phyloP scores from a whole-genome alignment of 2,888 invertebrate species.

The Steinernema hermaphroditum region DNA sequence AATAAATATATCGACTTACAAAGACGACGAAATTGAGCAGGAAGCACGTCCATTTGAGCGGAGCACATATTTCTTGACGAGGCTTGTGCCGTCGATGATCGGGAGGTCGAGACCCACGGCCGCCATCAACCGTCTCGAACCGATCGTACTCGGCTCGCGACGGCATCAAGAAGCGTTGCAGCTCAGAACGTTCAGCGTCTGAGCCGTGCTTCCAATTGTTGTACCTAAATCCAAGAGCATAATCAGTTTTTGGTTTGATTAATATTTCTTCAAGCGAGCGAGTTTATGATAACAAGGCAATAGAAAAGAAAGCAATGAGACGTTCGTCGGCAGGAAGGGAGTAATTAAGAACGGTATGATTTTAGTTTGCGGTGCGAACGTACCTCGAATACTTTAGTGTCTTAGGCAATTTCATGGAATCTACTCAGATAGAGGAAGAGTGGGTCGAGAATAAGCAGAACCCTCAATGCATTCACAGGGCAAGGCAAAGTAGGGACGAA shows the following conservation, averaged over 20 bases:
- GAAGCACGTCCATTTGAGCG: constrained; percentile 66
- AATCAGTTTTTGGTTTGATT: too few species aligned
- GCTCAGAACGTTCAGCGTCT: constrained; percentile 4
- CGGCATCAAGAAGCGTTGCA: constrained; percentile 30
- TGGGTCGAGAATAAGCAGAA: neutral
- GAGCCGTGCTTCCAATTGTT: constrained; percentile 11
- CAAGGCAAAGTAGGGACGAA: neutral
- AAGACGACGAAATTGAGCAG: constrained; percentile 63
- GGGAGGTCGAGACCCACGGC: constrained; percentile 19
- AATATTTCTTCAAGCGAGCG: too few species aligned
- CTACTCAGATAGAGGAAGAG: neutral
- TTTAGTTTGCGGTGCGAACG: neutral
- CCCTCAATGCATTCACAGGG: neutral
- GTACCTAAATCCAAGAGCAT: constrained; percentile 1
- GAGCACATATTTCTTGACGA: constrained; percentile 65
- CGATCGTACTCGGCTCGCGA: constrained; percentile 42
- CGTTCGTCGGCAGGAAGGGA: neutral
- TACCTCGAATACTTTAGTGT: constrained; percentile 7
- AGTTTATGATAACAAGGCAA: neutral
- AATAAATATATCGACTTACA: constrained; percentile 47
- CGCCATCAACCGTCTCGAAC: constrained; percentile 34
- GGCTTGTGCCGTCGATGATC: constrained; percentile 49
- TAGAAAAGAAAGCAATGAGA: neutral
- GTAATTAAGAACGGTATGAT: neutral
- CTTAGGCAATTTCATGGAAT: constrained; percentile 11